Evolutionary conservation across 2,113 vertebrate genomes (phyloP).

Genomic region (Hipposideros armiger): DNA sequence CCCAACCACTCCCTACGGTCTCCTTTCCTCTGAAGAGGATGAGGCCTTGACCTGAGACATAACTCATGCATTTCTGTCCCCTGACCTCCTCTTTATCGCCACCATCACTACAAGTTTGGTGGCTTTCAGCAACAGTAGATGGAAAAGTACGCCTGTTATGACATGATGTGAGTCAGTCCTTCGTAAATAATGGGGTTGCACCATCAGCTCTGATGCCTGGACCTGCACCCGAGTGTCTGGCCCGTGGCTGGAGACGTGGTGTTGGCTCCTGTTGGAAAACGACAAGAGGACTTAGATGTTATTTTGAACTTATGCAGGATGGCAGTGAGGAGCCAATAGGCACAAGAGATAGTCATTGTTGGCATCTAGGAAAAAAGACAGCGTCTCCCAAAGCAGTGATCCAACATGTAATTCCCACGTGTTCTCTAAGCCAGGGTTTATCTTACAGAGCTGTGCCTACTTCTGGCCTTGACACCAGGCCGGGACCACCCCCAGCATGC

Average conservation of each 20-base stretch:
- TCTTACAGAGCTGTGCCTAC: not conserved
- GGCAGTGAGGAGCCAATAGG: not conserved
- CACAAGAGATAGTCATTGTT: not conserved
- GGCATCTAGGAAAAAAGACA: not conserved
- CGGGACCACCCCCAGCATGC: not conserved
- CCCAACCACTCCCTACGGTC: not conserved
- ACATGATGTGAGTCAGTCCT: constrained; percentile 35
- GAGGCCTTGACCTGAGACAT: not conserved
- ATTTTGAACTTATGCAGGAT: not conserved
- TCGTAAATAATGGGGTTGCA: not conserved
- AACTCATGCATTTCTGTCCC: not conserved
- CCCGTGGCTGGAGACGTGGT: not conserved
- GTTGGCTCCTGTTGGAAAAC: not conserved
- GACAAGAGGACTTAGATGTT: not conserved
- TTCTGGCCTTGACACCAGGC: not conserved
- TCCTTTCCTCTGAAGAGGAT: not conserved
- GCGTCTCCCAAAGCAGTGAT: not conserved
- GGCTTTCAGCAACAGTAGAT: not conserved
- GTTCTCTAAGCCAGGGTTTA: not conserved
- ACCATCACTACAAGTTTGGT: not conserved
- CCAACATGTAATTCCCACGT: not conserved
- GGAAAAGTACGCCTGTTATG: constrained; percentile 67
- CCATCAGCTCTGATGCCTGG: not conserved
- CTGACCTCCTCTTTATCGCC: not conserved
- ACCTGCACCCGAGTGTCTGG: not conserved